These are phyloP conservation scores for Augiades crinisus DNA, from an alignment of 2,888 invertebrate species.

Conservation along the genomic window DNA sequence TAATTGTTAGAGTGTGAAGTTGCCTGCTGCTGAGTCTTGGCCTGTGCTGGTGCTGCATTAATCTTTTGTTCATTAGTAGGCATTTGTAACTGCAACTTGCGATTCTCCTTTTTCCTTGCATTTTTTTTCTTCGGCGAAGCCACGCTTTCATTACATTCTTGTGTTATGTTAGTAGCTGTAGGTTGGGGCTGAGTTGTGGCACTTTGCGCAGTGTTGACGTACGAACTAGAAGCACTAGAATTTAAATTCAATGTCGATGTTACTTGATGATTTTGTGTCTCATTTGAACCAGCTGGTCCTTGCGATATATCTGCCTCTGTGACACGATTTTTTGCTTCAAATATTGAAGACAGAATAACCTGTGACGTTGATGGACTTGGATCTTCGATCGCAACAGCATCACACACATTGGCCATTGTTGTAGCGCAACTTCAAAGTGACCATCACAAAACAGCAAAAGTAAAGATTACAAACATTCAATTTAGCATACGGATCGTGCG, in stretches of 20 bases:
- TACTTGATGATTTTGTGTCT: background rate
- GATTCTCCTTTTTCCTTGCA: slow-evolving; percentile 53
- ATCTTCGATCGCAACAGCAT: slow-evolving; percentile 41
- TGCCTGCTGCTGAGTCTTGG: slow-evolving; percentile 12
- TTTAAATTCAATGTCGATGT: background rate
- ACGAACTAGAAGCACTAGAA: background rate
- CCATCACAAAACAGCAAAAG: background rate
- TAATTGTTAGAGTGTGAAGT: background rate
- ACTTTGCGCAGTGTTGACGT: background rate
- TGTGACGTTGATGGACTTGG: slow-evolving; percentile 45
- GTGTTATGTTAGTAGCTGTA: background rate
- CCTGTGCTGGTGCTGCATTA: slow-evolving; percentile 33
- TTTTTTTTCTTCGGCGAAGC: slow-evolving; percentile 49
- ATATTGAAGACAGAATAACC: slow-evolving; percentile 19
- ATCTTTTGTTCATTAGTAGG: slow-evolving; percentile 33
- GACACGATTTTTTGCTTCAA: slow-evolving; percentile 25
- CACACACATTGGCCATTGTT: slow-evolving; percentile 47
- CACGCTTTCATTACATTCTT: background rate
- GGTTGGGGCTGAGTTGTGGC: background rate
- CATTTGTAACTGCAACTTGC: slow-evolving; percentile 49
- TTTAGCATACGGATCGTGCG: background rate
- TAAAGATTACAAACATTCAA: background rate
- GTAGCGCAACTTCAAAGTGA: background rate
- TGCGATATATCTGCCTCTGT: slow-evolving; percentile 29
- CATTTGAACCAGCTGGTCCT: background rate